Conservation (phyloP, 2,888 invertebrate species). For the Apoderus coryli region DNA sequence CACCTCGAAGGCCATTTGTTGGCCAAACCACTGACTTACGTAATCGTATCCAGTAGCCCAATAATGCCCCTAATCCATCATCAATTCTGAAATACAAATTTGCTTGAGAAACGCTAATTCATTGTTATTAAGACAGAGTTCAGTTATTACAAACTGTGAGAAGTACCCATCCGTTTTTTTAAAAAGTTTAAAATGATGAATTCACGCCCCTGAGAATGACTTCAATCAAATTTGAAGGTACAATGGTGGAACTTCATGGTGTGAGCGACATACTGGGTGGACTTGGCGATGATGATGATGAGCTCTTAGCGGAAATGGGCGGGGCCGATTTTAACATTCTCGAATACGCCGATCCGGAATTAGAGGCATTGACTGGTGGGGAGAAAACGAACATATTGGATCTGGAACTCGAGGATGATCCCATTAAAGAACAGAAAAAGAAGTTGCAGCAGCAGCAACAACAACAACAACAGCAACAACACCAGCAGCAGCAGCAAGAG, state of each 20-base stretch:
- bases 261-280: constrained; percentile 72
- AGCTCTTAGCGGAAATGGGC: constrained; percentile 78
- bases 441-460: background rate
- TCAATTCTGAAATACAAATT: too few species aligned
- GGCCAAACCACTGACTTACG: too few species aligned
- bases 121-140: too few species aligned
- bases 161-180: too few species aligned
- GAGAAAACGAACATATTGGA: constrained; percentile 74
- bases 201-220: too few species aligned
- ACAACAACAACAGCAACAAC: constrained; percentile 7
- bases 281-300: constrained; percentile 74
- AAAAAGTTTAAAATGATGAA: too few species aligned
- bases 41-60: too few species aligned
- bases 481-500: too few species aligned
- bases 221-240: constrained; percentile 20
- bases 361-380: constrained; percentile 67
- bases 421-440: constrained; percentile 13
- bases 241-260: constrained; percentile 43
- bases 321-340: constrained; percentile 91
- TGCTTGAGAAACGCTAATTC: too few species aligned
- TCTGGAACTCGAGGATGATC: constrained; percentile 50
- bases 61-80: too few species aligned
- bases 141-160: too few species aligned
- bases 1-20: too few species aligned
- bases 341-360: constrained; percentile 89